These are phyloP conservation scores for Daptonema setosum DNA, from an alignment of 2,888 invertebrate genomes.

Conservation along the genomic window DNA sequence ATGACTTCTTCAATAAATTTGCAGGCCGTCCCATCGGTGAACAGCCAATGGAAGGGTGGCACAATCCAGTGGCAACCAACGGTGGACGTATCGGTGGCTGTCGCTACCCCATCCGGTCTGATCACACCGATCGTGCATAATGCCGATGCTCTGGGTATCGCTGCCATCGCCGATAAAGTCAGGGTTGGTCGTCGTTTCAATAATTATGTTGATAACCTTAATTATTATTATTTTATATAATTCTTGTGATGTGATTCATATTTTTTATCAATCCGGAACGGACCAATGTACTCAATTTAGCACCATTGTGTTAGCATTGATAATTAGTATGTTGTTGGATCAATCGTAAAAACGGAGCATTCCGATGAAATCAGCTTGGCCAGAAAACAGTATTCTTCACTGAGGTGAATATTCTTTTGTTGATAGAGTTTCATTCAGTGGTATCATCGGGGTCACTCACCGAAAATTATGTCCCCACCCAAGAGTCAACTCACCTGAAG, in stretches of 20 bases:
- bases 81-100: conserved; percentile 42
- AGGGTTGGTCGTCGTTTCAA: conserved; percentile 25
- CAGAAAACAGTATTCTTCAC: no score
- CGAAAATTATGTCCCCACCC: no score
- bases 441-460: no score
- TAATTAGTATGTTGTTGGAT: no score
- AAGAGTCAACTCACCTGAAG: no score
- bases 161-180: conserved; percentile 37
- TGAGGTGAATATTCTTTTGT: no score
- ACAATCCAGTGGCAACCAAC: conserved; percentile 21
- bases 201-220: not conserved
- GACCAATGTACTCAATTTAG: no score
- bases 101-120: conserved; percentile 43
- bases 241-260: not conserved
- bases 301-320: no score
- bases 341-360: no score
- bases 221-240: not conserved
- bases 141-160: conserved; percentile 36
- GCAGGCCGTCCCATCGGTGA: conserved; percentile 30
- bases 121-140: conserved; percentile 44
- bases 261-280: no score
- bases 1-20: conserved; percentile 5
- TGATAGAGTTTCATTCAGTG: no score
- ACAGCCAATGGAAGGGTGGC: conserved; percentile 24
- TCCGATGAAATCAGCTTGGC: no score